Conservation (phyloP, 2,113 vertebrate species). For the Pelodiscus sinensis region DNA sequence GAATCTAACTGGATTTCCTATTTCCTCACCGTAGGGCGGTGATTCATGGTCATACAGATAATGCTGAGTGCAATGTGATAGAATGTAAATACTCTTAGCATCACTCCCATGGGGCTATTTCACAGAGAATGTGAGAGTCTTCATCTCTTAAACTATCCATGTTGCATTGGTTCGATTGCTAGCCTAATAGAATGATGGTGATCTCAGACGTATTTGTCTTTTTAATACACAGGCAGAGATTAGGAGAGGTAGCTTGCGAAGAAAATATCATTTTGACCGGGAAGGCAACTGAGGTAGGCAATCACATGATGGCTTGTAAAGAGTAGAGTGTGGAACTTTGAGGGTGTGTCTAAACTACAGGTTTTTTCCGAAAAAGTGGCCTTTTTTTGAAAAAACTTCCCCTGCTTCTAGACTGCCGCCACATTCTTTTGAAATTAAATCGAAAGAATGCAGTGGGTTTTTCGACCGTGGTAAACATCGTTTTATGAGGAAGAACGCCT, state of each 20-base stretch:
- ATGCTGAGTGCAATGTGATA: neutral
- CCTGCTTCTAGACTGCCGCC: no score
- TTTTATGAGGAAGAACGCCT: no score
- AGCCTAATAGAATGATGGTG: conserved; percentile 51
- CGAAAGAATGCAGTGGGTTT: no score
- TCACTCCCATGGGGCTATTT: conserved; percentile 17
- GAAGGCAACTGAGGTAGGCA: conserved; percentile 49
- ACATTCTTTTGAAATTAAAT: no score
- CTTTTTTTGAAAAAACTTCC: no score
- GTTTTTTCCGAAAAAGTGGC: no score
- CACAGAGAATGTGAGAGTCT: conserved; percentile 44
- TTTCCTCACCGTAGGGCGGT: neutral
- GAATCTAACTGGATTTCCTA: neutral
- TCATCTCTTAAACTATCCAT: conserved; percentile 19
- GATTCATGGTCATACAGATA: conserved; percentile 34
- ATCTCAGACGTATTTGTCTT: conserved; percentile 45
- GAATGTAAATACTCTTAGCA: conserved; percentile 21
- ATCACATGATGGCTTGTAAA: conserved; percentile 6
- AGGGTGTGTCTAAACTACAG: no score
- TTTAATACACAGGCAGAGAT: conserved; percentile 36
- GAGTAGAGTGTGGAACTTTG: neutral
- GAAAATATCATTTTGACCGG: conserved; percentile 31
- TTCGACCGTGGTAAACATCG: no score
- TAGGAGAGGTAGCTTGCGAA: conserved; percentile 25
- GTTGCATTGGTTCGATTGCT: conserved; percentile 51